Evolutionary conservation across 2,888 invertebrate species (phyloP).

Genomic region (Meteorus cinctellus): DNA sequence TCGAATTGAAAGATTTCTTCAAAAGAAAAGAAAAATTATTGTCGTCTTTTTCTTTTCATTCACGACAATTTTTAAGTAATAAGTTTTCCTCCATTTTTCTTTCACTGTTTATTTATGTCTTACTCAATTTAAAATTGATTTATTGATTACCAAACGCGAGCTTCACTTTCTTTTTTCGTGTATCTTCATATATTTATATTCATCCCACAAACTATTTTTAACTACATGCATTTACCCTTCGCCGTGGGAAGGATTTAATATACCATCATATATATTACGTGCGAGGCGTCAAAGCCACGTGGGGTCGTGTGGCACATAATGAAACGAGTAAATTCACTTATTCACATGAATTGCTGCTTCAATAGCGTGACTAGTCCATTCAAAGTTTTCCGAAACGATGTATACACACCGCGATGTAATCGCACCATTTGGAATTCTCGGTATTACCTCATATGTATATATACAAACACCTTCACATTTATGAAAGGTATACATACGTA

Average conservation of each 20-base stretch:
- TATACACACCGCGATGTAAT: conserved; percentile 21
- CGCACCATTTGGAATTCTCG: conserved; percentile 35
- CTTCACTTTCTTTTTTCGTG: no score
- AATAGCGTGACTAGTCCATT: conserved; percentile 44
- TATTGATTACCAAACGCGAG: no score
- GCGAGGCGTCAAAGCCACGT: conserved; percentile 1
- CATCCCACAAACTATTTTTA: conserved; percentile 17
- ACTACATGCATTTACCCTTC: neutral
- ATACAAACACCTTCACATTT: neutral
- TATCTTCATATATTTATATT: neutral
- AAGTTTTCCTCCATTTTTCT: no score
- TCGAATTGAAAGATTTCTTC: no score
- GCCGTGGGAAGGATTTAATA: neutral
- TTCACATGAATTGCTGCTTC: conserved; percentile 34
- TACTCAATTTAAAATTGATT: no score
- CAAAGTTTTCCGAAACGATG: conserved; percentile 39
- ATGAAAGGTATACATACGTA: neutral
- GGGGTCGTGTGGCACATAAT: conserved; percentile 15
- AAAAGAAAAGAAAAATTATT: no score
- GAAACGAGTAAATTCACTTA: conserved; percentile 13
- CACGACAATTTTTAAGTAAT: no score
- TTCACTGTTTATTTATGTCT: no score
- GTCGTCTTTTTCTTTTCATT: no score
- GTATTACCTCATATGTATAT: conserved; percentile 28
- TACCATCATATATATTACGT: neutral